These are phyloP conservation scores for Whitmania pigra DNA, from an alignment of 1,140 invertebrate species.

Conservation along the genomic window DNA sequence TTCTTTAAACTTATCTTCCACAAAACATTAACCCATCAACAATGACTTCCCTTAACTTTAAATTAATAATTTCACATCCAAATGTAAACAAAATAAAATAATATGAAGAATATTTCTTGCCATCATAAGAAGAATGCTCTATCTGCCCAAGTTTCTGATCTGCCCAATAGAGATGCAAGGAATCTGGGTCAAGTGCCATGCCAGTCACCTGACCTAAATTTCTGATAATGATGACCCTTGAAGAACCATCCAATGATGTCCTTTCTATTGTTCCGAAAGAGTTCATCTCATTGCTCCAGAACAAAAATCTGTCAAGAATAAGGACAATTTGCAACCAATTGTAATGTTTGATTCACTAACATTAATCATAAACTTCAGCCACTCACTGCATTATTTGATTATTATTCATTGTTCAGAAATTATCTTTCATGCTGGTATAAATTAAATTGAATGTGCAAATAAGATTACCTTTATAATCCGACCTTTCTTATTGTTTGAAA, in stretches of 20 bases:
- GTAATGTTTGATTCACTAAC: neutral
- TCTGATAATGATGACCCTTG: neutral
- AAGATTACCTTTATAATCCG: too few relatives aligned
- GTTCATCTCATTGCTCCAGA: constrained; percentile 14
- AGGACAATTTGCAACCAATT: neutral
- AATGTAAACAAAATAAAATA: too few relatives aligned
- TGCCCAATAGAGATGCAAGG: neutral
- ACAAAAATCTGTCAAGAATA: neutral
- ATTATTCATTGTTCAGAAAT: too few relatives aligned
- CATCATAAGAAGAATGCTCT: neutral
- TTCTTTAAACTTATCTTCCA: neutral
- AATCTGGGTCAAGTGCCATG: constrained; percentile 10
- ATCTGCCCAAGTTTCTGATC: constrained; percentile 10
- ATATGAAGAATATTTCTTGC: neutral
- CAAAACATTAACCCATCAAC: too few relatives aligned
- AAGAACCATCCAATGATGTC: constrained; percentile 6
- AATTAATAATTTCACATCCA: too few relatives aligned
- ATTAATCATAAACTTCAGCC: too few relatives aligned
- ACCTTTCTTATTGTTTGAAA: too few relatives aligned
- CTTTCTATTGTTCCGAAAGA: constrained; percentile 5
- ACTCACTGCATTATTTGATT: too few relatives aligned
- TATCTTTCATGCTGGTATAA: too few relatives aligned
- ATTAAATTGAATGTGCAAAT: too few relatives aligned
- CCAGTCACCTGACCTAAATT: constrained; percentile 13
- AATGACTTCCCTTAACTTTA: too few relatives aligned